Evolutionary conservation across 64 coral and sea anemone species (phyloP).

Genomic region (Porites lutea): DNA sequence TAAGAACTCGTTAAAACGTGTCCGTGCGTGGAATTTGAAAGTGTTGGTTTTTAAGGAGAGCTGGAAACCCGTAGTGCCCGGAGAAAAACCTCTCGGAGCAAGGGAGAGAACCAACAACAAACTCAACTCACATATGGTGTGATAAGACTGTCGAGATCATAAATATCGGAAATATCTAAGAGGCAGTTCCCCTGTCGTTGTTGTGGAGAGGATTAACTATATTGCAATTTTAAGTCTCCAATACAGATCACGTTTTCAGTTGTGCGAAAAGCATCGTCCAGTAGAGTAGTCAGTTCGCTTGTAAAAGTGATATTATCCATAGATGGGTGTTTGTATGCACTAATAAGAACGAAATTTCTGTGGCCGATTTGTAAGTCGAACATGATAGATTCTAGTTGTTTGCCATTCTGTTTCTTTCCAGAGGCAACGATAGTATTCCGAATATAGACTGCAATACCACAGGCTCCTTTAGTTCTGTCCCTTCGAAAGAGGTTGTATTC

Average conservation of each 20-base stretch:
- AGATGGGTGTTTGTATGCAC: conserved; percentile 48
- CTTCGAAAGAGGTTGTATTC: not conserved
- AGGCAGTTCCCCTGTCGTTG: conserved; percentile 22
- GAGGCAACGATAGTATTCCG: not conserved
- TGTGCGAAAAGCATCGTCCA: conserved; percentile 24
- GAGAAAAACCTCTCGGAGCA: too few relatives aligned
- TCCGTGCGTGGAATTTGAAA: too few relatives aligned
- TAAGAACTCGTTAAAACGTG: too few relatives aligned
- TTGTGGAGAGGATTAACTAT: not conserved
- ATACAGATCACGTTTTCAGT: conserved; percentile 19
- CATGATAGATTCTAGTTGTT: not conserved
- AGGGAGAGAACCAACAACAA: too few relatives aligned
- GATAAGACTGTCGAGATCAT: conserved; percentile 18
- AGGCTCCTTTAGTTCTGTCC: not conserved
- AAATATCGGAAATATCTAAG: conserved; percentile 26
- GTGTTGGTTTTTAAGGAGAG: too few relatives aligned
- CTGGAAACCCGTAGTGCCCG: too few relatives aligned
- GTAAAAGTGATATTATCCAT: conserved; percentile 29
- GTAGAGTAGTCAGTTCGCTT: conserved; percentile 1
- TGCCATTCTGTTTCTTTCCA: not conserved
- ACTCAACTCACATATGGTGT: too few relatives aligned
- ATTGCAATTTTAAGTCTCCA: conserved; percentile 46
- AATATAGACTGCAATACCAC: not conserved
- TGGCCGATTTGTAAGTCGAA: not conserved
- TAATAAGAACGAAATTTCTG: not conserved